phyloP scores from a whole-genome alignment of 2,888 invertebrate species.

The Oligia fasciuncula region DNA sequence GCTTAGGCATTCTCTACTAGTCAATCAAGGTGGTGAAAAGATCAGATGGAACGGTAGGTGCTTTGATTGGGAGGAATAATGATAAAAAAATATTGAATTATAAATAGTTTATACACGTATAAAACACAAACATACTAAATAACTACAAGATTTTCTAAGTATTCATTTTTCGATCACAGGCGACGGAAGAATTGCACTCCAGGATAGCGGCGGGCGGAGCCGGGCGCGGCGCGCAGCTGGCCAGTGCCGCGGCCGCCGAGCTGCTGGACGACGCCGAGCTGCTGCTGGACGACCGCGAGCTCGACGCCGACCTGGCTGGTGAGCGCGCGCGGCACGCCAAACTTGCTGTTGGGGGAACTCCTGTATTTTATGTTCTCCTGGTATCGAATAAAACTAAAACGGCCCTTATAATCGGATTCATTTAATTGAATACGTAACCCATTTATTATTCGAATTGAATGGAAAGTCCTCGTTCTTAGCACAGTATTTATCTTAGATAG shows the following conservation, averaged over 20 bases:
- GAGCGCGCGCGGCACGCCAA: not conserved
- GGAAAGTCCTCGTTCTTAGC: not conserved
- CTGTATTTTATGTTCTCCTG: conserved; percentile 5
- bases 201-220: conserved; percentile 92
- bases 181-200: conserved; percentile 98
- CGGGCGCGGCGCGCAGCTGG: conserved; percentile 86
- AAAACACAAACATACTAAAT: no score
- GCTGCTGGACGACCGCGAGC: conserved; percentile 94
- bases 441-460: not conserved
- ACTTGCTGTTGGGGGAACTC: not conserved
- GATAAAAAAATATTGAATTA: no score
- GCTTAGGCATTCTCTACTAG: no score
- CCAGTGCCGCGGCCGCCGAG: conserved; percentile 93
- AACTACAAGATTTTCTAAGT: not conserved
- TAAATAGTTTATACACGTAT: no score
- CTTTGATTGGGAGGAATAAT: no score
- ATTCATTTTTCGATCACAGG: conserved; percentile 82
- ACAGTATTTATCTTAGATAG: not conserved
- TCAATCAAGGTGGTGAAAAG: no score
- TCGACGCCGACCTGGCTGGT: conserved; percentile 93
- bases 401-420: conserved; percentile 15
- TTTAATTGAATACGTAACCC: not conserved
- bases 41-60: no score
- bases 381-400: conserved; percentile 29
- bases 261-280: conserved; percentile 98